These are phyloP conservation scores for Lepidonotus clava DNA, from an alignment of 2,888 invertebrate genomes.

Conservation along the genomic window DNA sequence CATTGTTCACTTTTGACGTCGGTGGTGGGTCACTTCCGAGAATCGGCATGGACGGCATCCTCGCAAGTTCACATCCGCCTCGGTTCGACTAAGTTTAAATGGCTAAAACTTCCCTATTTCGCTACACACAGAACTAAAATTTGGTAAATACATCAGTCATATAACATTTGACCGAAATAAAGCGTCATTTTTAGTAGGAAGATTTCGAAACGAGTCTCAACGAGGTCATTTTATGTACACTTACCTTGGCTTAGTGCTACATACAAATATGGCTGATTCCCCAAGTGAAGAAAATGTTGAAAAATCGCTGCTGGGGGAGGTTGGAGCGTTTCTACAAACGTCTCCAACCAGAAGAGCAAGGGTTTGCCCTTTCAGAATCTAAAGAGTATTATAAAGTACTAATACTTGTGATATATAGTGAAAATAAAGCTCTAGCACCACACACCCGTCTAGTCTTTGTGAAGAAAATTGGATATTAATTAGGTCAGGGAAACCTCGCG, in stretches of 20 bases:
- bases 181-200: no score
- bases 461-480: slow-evolving; percentile 56
- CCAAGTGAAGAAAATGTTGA: slow-evolving; percentile 30
- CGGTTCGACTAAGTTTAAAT: neutral
- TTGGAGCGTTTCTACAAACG: slow-evolving; percentile 24
- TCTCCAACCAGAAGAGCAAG: neutral
- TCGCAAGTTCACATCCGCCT: no score
- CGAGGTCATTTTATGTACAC: neutral
- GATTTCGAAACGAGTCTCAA: no score
- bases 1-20: slow-evolving; percentile 41
- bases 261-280: slow-evolving; percentile 54
- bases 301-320: neutral
- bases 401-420: slow-evolving; percentile 28
- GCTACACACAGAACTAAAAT: no score
- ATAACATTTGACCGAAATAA: no score
- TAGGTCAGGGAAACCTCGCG: slow-evolving; percentile 53
- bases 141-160: no score
- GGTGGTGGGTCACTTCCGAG: slow-evolving; percentile 9
- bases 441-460: slow-evolving; percentile 46
- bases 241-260: slow-evolving; percentile 50
- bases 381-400: neutral
- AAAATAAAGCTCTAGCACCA: slow-evolving; percentile 43
- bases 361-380: neutral
- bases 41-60: slow-evolving; percentile 29
- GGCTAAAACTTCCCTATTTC: no score